phyloP scores from a whole-genome alignment of 2,113 vertebrate genomes.

The Apodemus sylvaticus region DNA sequence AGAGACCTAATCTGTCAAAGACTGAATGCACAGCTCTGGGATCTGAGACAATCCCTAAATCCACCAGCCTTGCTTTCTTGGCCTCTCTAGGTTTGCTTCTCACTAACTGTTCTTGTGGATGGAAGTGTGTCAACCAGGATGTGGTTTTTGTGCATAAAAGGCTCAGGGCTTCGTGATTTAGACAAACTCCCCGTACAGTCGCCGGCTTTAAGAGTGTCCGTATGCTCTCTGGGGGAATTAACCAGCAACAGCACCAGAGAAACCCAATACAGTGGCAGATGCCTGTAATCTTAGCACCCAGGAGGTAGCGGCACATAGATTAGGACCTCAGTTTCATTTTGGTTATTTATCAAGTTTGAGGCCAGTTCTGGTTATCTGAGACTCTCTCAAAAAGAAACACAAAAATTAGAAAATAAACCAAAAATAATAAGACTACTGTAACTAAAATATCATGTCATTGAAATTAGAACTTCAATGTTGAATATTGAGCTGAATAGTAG shows the following conservation, averaged over 20 bases:
- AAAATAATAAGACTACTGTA: background rate
- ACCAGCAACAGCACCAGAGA: background rate
- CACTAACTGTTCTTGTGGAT: background rate
- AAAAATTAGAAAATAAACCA: background rate
- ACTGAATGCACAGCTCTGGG: background rate
- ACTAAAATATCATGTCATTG: background rate
- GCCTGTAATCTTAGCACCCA: background rate
- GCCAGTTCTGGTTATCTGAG: background rate
- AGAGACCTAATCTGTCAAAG: background rate
- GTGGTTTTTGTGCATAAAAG: background rate
- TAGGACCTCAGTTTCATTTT: background rate
- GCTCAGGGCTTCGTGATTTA: background rate
- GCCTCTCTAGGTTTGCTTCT: background rate
- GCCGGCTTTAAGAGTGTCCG: background rate
- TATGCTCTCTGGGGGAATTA: background rate
- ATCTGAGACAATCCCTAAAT: background rate
- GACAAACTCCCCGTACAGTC: background rate
- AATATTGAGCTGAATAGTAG: background rate
- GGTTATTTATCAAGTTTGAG: background rate
- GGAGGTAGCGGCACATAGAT: background rate
- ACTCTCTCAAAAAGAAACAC: background rate
- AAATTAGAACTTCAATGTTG: background rate
- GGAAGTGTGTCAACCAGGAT: background rate
- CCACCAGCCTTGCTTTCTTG: background rate
- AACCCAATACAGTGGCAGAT: background rate